Evolutionary conservation across 2,888 invertebrate species (phyloP).

Genomic region (Hypomecis punctinalis): DNA sequence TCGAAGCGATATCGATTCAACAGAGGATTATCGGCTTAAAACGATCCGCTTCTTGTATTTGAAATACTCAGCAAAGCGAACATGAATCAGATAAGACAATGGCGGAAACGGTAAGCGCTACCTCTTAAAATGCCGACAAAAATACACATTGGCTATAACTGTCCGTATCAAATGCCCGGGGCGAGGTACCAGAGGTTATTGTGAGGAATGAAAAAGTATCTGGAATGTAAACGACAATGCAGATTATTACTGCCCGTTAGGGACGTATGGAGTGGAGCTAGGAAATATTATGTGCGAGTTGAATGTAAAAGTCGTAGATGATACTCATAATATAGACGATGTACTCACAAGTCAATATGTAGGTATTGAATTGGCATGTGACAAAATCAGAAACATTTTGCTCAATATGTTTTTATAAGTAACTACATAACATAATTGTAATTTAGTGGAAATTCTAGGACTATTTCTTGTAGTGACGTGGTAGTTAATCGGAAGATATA

Average conservation of each 20-base stretch:
- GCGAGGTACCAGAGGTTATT: slow-evolving; percentile 63
- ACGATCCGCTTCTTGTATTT: slow-evolving; percentile 45
- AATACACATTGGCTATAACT: slow-evolving; percentile 61
- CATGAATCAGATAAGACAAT: slow-evolving; percentile 59
- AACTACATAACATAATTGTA: no score
- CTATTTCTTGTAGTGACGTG: no score
- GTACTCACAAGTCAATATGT: no score
- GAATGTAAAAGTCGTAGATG: no score
- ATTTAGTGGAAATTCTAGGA: no score
- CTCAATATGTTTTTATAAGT: no score
- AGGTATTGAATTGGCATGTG: no score
- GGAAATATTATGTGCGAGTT: slow-evolving; percentile 57
- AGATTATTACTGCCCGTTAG: slow-evolving; percentile 74
- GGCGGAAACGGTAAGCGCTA: slow-evolving; percentile 51
- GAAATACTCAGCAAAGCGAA: slow-evolving; percentile 37
- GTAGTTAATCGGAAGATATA: no score
- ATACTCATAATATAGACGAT: no score
- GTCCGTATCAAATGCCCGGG: slow-evolving; percentile 64
- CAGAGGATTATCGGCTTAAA: slow-evolving; percentile 55
- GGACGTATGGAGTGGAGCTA: slow-evolving; percentile 70
- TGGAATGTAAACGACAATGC: slow-evolving; percentile 74
- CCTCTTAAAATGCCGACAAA: slow-evolving; percentile 60
- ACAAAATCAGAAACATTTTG: no score
- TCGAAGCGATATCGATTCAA: slow-evolving; percentile 50
- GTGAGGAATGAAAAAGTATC: slow-evolving; percentile 73